Conservation (phyloP, 2,888 invertebrate species). For the Apodemia zela region DNA sequence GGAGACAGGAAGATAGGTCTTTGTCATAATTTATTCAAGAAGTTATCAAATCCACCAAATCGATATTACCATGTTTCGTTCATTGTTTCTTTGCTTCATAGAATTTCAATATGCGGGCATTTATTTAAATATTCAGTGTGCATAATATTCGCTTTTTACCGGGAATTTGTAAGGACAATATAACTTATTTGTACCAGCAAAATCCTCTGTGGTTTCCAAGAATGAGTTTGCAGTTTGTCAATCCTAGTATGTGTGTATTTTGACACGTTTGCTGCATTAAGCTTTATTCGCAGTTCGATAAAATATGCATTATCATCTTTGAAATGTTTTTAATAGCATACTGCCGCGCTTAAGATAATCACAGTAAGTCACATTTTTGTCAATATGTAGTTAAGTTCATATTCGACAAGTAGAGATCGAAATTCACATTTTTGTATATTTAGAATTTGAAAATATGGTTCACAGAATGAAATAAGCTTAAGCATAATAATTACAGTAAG, state of each 20-base stretch:
- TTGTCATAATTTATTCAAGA: neutral
- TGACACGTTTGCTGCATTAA: neutral
- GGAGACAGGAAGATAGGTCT: no score
- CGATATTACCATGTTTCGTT: neutral
- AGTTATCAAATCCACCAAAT: neutral
- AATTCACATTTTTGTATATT: no score
- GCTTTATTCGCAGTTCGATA: neutral
- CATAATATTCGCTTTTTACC: slow-evolving; percentile 8
- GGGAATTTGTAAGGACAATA: neutral
- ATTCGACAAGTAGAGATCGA: no score
- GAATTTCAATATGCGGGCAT: neutral
- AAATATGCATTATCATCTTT: no score
- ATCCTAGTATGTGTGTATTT: neutral
- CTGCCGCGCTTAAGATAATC: no score
- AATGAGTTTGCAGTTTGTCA: neutral
- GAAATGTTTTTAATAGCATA: no score
- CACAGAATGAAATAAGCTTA: no score
- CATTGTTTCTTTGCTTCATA: slow-evolving; percentile 1
- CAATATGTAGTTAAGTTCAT: no score
- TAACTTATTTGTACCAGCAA: neutral
- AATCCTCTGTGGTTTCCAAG: slow-evolving; percentile 5
- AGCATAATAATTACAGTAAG: no score
- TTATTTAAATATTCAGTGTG: slow-evolving; percentile 4
- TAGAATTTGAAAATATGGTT: no score
- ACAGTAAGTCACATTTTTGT: no score